Percentiles rank a stretch among this genome's conserved stretches.
Conservation (phyloP, 2,113 vertebrate genomes). For the Erythrocercus mccallii region DNA sequence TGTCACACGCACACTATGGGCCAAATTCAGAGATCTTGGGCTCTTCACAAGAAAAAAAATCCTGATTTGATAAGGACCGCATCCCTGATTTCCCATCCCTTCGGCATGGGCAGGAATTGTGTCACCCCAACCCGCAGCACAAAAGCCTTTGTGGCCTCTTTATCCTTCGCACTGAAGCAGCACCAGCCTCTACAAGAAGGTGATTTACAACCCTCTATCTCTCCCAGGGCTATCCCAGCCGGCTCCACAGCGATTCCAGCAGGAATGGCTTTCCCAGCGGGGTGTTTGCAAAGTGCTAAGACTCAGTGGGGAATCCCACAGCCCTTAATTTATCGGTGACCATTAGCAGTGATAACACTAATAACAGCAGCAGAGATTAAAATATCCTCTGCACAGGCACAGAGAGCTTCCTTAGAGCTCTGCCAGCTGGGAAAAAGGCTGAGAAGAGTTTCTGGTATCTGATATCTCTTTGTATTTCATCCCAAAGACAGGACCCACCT, state of each 20-base stretch:
- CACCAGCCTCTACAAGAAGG: neutral
- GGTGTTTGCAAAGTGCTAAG: neutral
- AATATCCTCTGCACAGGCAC: neutral
- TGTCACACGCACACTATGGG: rapidly evolving
- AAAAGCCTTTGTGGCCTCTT: neutral
- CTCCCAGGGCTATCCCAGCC: neutral
- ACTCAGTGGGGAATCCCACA: neutral
- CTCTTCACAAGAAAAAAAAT: neutral
- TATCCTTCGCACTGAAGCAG: neutral
- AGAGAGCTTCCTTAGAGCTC: neutral
- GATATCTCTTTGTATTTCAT: neutral
- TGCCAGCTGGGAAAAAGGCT: neutral
- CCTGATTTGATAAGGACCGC: neutral
- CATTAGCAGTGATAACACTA: neutral
- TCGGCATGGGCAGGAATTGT: neutral
- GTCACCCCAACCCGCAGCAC: neutral
- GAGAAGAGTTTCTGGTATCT: neutral
- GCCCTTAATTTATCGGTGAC: neutral
- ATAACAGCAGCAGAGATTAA: neutral
- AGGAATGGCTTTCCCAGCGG: neutral
- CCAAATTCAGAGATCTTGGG: neutral
- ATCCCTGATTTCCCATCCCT: neutral
- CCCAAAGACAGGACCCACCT: neutral
- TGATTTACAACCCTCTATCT: neutral
- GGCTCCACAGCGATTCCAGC: rapidly evolving